Conservation (phyloP, 2,113 vertebrate genomes). For the Connochaetes taurinus region DNA sequence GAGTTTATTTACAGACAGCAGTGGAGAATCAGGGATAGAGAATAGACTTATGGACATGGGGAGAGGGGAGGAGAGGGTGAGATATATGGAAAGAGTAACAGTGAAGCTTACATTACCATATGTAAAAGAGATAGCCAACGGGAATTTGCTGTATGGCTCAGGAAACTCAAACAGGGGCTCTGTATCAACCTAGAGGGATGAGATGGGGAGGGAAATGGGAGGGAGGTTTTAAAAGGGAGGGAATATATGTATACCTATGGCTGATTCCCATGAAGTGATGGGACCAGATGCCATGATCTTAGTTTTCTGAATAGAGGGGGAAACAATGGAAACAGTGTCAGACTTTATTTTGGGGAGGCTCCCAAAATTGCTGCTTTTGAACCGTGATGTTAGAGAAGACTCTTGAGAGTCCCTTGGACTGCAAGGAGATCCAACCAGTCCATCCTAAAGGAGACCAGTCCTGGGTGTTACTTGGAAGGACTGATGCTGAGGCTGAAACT, state of each 20-base stretch:
- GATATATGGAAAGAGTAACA: neutral
- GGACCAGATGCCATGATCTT: too few relatives aligned
- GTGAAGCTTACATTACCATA: neutral
- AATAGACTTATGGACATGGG: neutral
- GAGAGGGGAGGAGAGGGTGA: neutral
- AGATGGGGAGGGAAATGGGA: neutral
- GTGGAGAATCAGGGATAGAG: neutral
- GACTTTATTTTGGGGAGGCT: too few relatives aligned
- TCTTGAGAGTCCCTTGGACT: too few relatives aligned
- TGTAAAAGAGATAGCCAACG: neutral
- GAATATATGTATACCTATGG: neutral
- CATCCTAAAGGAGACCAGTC: too few relatives aligned
- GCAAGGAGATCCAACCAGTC: too few relatives aligned
- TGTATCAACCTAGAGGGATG: neutral
- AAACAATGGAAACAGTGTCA: too few relatives aligned
- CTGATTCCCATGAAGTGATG: neutral
- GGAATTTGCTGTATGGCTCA: neutral
- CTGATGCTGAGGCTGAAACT: too few relatives aligned
- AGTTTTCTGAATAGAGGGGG: too few relatives aligned
- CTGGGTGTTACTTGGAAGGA: too few relatives aligned
- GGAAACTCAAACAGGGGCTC: neutral
- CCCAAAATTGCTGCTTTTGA: too few relatives aligned
- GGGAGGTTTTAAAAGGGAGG: neutral
- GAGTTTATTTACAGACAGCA: neutral
- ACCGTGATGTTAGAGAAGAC: too few relatives aligned